phyloP scores from a whole-genome alignment of 1,140 invertebrate species.

The Episyrphus balteatus region DNA sequence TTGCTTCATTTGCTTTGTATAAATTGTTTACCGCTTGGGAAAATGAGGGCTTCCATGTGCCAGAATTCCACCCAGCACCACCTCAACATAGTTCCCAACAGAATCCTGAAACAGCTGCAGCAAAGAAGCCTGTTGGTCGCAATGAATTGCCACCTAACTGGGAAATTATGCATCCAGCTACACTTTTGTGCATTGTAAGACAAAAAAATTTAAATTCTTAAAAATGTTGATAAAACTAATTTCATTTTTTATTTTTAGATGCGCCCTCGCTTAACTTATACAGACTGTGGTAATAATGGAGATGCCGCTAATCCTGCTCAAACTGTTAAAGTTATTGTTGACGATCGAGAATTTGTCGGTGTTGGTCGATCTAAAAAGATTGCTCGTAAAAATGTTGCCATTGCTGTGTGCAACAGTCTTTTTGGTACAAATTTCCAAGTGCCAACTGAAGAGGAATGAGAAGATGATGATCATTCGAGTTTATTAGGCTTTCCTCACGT shows the following conservation, averaged over 20 bases:
- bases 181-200: constrained; percentile 47
- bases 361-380: constrained; percentile 42
- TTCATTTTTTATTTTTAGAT: constrained; percentile 39
- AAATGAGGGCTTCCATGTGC: constrained; percentile 53
- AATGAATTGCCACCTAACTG: constrained; percentile 47
- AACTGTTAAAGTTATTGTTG: constrained; percentile 41
- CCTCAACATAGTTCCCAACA: constrained; percentile 21
- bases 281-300: constrained; percentile 45
- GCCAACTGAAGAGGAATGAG: no score
- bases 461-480: no score
- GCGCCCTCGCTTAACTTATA: constrained; percentile 52
- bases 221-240: neutral
- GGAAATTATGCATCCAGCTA: constrained; percentile 54
- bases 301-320: constrained; percentile 48
- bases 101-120: constrained; percentile 7
- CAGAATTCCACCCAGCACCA: constrained; percentile 31
- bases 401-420: constrained; percentile 38
- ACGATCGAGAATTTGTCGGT: constrained; percentile 40
- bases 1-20: constrained; percentile 63
- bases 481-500: no score
- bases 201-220: neutral
- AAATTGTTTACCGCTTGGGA: constrained; percentile 68
- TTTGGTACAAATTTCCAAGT: constrained; percentile 33
- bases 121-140: constrained; percentile 37
- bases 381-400: constrained; percentile 41